A percentile compares a stretch with the other conserved stretches of the same genome.
Evolutionary conservation across 2,888 invertebrate genomes (phyloP).

Genomic region (Hypsopygia costalis): DNA sequence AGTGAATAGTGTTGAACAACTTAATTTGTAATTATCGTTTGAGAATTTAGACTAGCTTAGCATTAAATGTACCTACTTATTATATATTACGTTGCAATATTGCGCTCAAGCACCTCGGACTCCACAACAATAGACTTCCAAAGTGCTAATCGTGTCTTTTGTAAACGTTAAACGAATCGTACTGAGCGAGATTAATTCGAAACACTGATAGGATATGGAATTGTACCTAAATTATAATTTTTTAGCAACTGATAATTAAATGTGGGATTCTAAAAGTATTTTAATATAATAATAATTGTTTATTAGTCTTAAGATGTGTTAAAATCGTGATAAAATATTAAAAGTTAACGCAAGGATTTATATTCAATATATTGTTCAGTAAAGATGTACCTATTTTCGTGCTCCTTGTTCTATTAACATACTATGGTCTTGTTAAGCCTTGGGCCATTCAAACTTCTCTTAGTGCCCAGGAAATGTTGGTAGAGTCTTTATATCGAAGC

Average conservation of each 20-base stretch:
- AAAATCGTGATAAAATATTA: slow-evolving; percentile 64
- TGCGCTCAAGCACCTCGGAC: slow-evolving; percentile 36
- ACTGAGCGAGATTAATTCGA: slow-evolving; percentile 34
- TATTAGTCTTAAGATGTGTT: slow-evolving; percentile 63
- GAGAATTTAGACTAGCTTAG: slow-evolving; percentile 44
- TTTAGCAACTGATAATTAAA: slow-evolving; percentile 48
- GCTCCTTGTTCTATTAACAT: slow-evolving; percentile 29
- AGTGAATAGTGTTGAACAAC: slow-evolving; percentile 36
- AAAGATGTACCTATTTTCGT: slow-evolving; percentile 39
- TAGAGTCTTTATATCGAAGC: slow-evolving; percentile 14
- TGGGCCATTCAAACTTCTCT: slow-evolving; percentile 12
- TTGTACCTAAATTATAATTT: slow-evolving; percentile 41
- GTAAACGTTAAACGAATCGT: slow-evolving; percentile 23
- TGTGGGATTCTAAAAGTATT: slow-evolving; percentile 62
- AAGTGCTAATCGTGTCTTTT: slow-evolving; percentile 16
- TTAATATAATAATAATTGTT: slow-evolving; percentile 63
- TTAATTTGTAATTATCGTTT: slow-evolving; percentile 39
- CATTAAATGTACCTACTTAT: slow-evolving; percentile 32
- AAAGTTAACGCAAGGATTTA: slow-evolving; percentile 54
- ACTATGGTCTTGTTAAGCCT: slow-evolving; percentile 19
- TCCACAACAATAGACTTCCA: slow-evolving; percentile 28
- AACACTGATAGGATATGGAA: slow-evolving; percentile 45
- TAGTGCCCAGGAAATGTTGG: slow-evolving; percentile 11
- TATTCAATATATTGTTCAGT: slow-evolving; percentile 39
- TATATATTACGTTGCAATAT: slow-evolving; percentile 24